phyloP scores from a whole-genome alignment of 2,797 vertebrate genomes.

The Dendrocincla tyrannina region DNA sequence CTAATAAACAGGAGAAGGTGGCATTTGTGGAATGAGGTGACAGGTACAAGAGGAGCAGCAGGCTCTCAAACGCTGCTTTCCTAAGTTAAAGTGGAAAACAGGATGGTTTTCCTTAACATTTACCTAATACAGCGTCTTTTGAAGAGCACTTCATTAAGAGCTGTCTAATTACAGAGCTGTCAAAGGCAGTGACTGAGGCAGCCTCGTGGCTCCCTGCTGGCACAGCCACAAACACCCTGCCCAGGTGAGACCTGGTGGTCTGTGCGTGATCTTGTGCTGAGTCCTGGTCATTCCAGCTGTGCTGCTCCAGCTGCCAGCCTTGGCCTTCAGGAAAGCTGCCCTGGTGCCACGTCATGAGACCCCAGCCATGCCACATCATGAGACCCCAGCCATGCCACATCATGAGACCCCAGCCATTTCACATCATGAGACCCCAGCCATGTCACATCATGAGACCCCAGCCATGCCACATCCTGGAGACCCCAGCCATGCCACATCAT shows the following conservation, averaged over 20 bases:
- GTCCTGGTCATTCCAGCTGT: not conserved
- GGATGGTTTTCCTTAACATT: not conserved
- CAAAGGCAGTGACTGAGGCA: rapidly evolving
- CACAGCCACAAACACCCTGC: not conserved
- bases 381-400: too few species aligned
- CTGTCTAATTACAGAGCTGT: not conserved
- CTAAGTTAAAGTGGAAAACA: not conserved
- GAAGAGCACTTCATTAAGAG: not conserved
- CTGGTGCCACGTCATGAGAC: not conserved
- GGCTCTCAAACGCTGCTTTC: not conserved
- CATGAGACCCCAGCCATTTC: too few species aligned
- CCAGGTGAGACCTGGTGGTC: not conserved
- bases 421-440: too few species aligned
- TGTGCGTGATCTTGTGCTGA: not conserved
- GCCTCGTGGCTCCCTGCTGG: not conserved
- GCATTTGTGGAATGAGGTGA: not conserved
- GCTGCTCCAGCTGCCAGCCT: not conserved
- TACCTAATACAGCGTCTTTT: not conserved
- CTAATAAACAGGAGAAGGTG: not conserved
- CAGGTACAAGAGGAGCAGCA: not conserved
- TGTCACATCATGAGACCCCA: too few species aligned
- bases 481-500: too few species aligned
- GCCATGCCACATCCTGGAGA: too few species aligned
- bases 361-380: too few species aligned
- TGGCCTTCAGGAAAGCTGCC: not conserved